These are phyloP conservation scores for Chironomus riparius DNA, from an alignment of 2,888 invertebrate genomes.

Conservation along the genomic window DNA sequence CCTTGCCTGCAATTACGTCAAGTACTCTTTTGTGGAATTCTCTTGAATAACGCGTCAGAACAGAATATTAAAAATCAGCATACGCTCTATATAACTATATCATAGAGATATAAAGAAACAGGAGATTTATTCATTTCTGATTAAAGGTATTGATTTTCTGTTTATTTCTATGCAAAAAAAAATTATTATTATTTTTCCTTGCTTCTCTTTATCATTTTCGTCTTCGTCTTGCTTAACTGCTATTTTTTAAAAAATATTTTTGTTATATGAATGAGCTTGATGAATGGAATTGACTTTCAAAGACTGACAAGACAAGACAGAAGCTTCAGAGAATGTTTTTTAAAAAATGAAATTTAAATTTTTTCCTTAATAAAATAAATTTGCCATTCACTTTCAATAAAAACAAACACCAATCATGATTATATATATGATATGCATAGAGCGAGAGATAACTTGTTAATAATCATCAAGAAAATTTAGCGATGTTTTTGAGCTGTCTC, in stretches of 20 bases:
- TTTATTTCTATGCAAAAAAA: too few relatives aligned
- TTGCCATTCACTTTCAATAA: background rate
- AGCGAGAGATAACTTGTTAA: background rate
- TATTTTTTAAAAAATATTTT: too few relatives aligned
- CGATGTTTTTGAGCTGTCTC: constrained; percentile 1
- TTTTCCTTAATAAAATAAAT: background rate
- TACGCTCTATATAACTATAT: background rate
- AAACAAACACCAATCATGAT: background rate
- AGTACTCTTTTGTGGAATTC: background rate
- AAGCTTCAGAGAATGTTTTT: too few relatives aligned
- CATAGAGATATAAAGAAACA: background rate
- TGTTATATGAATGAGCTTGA: too few relatives aligned
- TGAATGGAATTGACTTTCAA: too few relatives aligned
- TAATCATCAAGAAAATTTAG: background rate
- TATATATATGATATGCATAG: background rate
- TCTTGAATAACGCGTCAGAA: background rate
- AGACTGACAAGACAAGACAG: too few relatives aligned
- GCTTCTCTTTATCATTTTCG: too few relatives aligned
- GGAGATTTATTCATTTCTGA: background rate
- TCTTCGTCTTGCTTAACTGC: too few relatives aligned
- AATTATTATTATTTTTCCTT: too few relatives aligned
- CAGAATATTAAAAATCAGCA: too few relatives aligned
- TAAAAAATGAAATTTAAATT: too few relatives aligned
- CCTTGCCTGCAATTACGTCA: background rate
- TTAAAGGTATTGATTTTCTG: background rate